A percentile compares a stretch with the other conserved stretches of the same genome.
phyloP scores from a whole-genome alignment of 2,113 vertebrate species.

The Etheostoma spectabile region DNA sequence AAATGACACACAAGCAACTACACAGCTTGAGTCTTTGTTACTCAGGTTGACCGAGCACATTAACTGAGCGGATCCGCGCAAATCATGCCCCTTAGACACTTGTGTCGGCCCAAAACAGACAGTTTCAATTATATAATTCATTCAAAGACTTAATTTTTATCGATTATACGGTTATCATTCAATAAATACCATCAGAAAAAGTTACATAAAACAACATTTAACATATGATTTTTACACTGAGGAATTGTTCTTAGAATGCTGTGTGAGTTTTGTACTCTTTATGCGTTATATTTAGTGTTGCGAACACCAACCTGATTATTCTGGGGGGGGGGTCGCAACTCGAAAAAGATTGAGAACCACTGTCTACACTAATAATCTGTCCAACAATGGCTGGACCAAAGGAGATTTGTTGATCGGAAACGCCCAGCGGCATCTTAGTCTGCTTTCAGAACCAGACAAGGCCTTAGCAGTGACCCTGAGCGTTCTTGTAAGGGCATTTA shows the following conservation, averaged over 20 bases:
- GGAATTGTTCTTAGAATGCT: too few relatives aligned
- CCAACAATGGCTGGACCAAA: rapidly evolving
- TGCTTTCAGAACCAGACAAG: background rate
- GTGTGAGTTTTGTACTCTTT: too few relatives aligned
- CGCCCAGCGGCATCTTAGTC: conserved; percentile 19
- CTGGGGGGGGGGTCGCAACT: too few relatives aligned
- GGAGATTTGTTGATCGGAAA: conserved; percentile 21
- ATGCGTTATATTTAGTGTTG: too few relatives aligned
- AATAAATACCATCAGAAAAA: background rate
- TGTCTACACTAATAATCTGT: background rate
- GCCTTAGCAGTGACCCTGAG: conserved; percentile 39
- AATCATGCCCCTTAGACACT: background rate
- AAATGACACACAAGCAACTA: background rate
- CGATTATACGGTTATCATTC: background rate
- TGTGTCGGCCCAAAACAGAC: background rate
- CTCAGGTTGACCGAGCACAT: conserved; percentile 1
- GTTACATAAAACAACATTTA: too few relatives aligned
- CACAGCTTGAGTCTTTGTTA: conserved; percentile 1
- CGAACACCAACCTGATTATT: too few relatives aligned
- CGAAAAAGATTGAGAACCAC: too few relatives aligned
- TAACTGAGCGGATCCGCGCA: background rate
- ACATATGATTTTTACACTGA: too few relatives aligned
- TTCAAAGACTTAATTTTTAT: background rate
- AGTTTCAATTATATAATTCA: background rate
- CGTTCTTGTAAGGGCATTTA: background rate